Percentiles rank a stretch among this genome's conserved stretches.
Conservation (phyloP, 2,113 vertebrate species). For the Pterocles gutturalis region DNA sequence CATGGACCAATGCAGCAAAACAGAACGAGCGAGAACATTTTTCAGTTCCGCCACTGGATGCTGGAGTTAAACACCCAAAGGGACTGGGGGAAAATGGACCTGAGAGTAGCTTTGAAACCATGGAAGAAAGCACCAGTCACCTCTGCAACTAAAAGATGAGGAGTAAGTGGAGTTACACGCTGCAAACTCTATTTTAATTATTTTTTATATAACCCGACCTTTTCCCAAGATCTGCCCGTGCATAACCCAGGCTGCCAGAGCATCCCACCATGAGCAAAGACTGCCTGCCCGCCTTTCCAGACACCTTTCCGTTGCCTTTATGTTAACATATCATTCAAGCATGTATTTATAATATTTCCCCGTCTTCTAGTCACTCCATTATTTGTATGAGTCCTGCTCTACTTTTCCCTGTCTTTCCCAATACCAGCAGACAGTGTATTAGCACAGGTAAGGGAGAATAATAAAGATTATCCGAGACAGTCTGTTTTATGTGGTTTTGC, state of each 20-base stretch:
- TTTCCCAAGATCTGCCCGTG: not conserved
- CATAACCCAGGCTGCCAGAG: not conserved
- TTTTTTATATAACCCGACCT: not conserved
- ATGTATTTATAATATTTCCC: rapidly evolving
- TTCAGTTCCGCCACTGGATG: not conserved
- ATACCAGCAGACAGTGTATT: not conserved
- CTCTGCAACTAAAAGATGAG: not conserved
- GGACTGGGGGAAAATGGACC: not conserved
- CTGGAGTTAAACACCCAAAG: rapidly evolving
- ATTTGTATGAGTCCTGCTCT: not conserved
- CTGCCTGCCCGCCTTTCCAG: rapidly evolving
- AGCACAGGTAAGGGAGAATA: not conserved
- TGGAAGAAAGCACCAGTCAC: not conserved
- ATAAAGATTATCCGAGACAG: not conserved
- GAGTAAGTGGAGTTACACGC: rapidly evolving
- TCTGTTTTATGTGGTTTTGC: not conserved
- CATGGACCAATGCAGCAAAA: not conserved
- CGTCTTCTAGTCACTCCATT: not conserved
- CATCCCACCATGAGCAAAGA: not conserved
- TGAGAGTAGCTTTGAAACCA: not conserved
- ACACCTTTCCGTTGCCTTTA: not conserved
- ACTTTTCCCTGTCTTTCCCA: not conserved
- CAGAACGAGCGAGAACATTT: rapidly evolving
- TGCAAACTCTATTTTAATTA: not conserved
- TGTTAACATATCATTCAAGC: no score